Evolutionary conservation across 1,140 invertebrate genomes (phyloP).

Genomic region (Onthophagus taurus): DNA sequence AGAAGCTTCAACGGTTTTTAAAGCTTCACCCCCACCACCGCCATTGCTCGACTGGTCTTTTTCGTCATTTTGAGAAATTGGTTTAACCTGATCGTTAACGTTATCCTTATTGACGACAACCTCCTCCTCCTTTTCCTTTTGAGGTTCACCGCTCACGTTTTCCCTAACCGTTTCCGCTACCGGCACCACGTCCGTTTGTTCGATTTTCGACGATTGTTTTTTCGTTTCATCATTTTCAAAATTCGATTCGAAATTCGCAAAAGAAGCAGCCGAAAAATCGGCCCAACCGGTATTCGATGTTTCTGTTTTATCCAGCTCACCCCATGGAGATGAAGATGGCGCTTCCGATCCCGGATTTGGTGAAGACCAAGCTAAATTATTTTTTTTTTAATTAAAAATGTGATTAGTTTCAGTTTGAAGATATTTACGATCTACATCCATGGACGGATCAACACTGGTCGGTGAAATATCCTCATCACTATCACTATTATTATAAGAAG

Average conservation of each 20-base stretch:
- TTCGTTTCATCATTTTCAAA: constrained; percentile 10
- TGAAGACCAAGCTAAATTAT: constrained; percentile 26
- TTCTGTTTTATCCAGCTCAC: constrained; percentile 9
- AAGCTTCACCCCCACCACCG: constrained; percentile 2
- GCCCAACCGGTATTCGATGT: constrained; percentile 24
- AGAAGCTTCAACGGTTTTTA: constrained; percentile 7
- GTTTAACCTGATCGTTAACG: constrained; percentile 1
- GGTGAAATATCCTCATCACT: constrained; percentile 30
- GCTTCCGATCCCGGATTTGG: constrained; percentile 17
- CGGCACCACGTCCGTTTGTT: constrained; percentile 1
- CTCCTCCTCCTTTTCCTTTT: too few species aligned
- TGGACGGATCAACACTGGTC: constrained; percentile 20
- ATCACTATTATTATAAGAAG: constrained; percentile 21
- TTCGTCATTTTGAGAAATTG: constrained; percentile 12
- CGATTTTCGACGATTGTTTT: not conserved
- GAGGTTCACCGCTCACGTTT: too few species aligned
- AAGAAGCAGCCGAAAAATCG: constrained; percentile 29
- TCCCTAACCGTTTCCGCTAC: constrained; percentile 13
- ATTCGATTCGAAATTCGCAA: constrained; percentile 20
- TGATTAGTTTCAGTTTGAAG: constrained; percentile 2
- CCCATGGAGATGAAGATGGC: constrained; percentile 23
- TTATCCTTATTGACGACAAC: too few species aligned
- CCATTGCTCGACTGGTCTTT: not conserved
- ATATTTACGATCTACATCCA: constrained; percentile 32
- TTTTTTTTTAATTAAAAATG: constrained; percentile 4